Evolutionary conservation across 2,888 invertebrate species (phyloP).

Genomic region (Malachius bipustulatus): DNA sequence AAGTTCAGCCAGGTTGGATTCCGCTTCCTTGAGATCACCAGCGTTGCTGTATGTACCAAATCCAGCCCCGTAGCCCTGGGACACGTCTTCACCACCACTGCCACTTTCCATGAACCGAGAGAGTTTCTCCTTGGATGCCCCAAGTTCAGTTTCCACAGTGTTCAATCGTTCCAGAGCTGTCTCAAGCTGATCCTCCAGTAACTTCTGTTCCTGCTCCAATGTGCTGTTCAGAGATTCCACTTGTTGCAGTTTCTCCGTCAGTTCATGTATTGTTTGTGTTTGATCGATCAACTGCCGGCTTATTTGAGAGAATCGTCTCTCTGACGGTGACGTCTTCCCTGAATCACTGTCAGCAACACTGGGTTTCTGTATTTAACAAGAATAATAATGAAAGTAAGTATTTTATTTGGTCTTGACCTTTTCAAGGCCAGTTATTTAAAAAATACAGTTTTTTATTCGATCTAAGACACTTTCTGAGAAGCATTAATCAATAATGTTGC

Average conservation of each 20-base stretch:
- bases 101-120: slow-evolving; percentile 36
- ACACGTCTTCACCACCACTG: slow-evolving; percentile 40
- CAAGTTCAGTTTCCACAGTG: slow-evolving; percentile 41
- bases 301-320: no score
- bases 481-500: no score
- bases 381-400: no score
- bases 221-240: slow-evolving; percentile 40
- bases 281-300: slow-evolving; percentile 28
- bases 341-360: no score
- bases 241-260: slow-evolving; percentile 45
- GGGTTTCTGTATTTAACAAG: no score
- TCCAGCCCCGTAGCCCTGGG: slow-evolving; percentile 45
- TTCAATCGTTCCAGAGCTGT: slow-evolving; percentile 47
- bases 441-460: no score
- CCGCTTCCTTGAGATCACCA: not conserved
- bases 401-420: no score
- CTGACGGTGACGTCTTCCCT: no score
- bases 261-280: slow-evolving; percentile 32
- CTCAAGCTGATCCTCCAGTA: slow-evolving; percentile 49
- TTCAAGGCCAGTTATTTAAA: no score
- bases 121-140: slow-evolving; percentile 37
- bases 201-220: slow-evolving; percentile 36
- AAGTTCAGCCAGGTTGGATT: no score
- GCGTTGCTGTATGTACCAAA: no score
- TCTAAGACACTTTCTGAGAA: no score